phyloP scores from a whole-genome alignment of 2,113 vertebrate genomes.

The Phrynosoma platyrhinos region DNA sequence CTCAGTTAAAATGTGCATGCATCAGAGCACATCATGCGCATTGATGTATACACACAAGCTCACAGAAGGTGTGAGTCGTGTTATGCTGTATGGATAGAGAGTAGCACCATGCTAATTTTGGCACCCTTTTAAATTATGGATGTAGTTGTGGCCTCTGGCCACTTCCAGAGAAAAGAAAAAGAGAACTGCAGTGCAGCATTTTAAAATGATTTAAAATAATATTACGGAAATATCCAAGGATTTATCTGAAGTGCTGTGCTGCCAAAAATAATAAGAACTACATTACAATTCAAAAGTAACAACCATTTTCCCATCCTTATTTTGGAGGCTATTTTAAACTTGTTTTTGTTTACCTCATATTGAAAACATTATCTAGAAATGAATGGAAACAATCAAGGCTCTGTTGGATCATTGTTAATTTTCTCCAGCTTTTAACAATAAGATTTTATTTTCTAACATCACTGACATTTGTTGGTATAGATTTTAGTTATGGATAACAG shows the following conservation, averaged over 20 bases:
- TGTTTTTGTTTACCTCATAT: constrained; percentile 1
- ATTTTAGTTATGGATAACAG: neutral
- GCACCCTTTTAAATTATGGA: neutral
- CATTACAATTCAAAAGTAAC: neutral
- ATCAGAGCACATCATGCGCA: neutral
- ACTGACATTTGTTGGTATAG: neutral
- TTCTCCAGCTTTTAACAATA: neutral
- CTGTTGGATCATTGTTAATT: neutral
- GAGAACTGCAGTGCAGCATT: neutral
- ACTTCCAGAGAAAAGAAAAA: constrained; percentile 1
- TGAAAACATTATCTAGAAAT: neutral
- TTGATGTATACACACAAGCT: neutral
- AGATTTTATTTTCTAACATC: neutral
- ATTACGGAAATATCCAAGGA: neutral
- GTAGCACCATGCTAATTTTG: neutral
- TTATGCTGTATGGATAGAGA: neutral
- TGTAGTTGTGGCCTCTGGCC: neutral
- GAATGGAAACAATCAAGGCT: neutral
- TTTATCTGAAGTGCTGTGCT: constrained; percentile 21
- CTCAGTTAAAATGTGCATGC: neutral
- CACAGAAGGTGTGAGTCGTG: neutral
- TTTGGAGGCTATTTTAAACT: constrained; percentile 8
- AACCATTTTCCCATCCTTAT: neutral
- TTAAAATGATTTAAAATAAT: neutral
- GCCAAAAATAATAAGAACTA: constrained; percentile 3